Conservation (phyloP, 2,797 vertebrate genomes). For the Chaenodraco wilsoni region DNA sequence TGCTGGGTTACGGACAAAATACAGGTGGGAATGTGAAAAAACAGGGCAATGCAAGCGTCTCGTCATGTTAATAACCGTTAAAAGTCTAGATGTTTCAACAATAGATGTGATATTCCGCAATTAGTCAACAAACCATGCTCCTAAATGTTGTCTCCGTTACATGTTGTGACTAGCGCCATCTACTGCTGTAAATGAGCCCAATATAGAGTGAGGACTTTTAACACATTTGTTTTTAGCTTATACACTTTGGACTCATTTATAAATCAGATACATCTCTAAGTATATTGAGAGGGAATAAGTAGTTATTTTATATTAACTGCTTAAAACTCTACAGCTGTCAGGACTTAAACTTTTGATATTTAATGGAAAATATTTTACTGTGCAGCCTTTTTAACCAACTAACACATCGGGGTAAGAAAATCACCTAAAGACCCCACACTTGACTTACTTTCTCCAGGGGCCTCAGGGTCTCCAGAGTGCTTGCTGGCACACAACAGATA, state of each 20-base stretch:
- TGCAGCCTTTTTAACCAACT: too few relatives aligned
- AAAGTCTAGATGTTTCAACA: not conserved
- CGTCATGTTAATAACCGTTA: not conserved
- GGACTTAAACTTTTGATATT: not conserved
- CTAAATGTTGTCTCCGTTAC: not conserved
- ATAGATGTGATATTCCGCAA: not conserved
- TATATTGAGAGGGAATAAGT: not conserved
- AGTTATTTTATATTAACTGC: not conserved
- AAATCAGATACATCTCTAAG: not conserved
- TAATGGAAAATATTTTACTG: too few relatives aligned
- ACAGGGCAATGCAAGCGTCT: not conserved
- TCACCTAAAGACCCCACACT: too few relatives aligned
- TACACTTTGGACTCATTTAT: not conserved
- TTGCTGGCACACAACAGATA: not conserved
- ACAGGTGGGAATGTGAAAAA: not conserved
- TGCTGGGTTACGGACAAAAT: not conserved
- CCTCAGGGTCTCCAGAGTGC: not conserved
- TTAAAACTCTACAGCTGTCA: not conserved
- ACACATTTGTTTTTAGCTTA: not conserved
- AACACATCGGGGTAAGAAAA: too few relatives aligned
- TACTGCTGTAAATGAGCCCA: conserved; percentile 34
- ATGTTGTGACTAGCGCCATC: conserved; percentile 60
- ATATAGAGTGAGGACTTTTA: not conserved
- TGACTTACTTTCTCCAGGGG: too few relatives aligned
- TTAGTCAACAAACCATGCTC: not conserved